Conservation (phyloP, 2,797 vertebrate species). For the Pogoniulus pusillus region DNA sequence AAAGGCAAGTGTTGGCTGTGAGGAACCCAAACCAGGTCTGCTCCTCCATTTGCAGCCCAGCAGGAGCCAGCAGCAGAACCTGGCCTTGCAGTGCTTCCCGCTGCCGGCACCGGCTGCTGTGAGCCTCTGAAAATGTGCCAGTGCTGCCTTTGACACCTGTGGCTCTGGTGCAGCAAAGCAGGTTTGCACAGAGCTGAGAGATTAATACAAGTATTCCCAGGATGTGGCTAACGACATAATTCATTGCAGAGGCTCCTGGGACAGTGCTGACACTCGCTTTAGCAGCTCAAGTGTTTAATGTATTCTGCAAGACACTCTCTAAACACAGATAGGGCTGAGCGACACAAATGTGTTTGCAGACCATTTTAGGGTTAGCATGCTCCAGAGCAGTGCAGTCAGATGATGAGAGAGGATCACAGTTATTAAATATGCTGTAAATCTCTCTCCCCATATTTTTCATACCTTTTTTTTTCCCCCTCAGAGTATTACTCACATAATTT, state of each 20-base stretch:
- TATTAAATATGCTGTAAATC: background rate
- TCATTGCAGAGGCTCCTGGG: conserved; percentile 49
- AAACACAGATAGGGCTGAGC: conserved; percentile 50
- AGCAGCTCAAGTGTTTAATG: conserved; percentile 64
- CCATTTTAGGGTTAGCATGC: conserved; percentile 30
- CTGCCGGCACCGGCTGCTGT: background rate
- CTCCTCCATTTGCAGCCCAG: background rate
- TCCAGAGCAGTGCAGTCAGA: background rate
- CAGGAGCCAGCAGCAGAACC: background rate
- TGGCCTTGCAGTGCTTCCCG: fast-evolving
- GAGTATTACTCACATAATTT: conserved; percentile 64
- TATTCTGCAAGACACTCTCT: conserved; percentile 49
- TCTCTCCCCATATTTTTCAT: too few relatives aligned
- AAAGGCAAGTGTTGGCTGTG: background rate
- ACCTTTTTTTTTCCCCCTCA: conserved; percentile 35
- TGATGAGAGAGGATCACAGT: background rate
- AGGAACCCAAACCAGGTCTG: background rate
- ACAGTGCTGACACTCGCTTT: conserved; percentile 19
- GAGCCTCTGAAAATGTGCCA: background rate
- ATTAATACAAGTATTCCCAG: conserved; percentile 30
- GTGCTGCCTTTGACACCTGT: background rate
- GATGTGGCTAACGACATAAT: conserved; percentile 37
- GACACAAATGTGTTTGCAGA: conserved; percentile 55
- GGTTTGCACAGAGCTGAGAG: background rate
- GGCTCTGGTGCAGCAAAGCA: background rate